Base-by-base conservation (phyloP, 2,888 invertebrate species). In the Acanthosoma haemorrhoidale region DNA sequence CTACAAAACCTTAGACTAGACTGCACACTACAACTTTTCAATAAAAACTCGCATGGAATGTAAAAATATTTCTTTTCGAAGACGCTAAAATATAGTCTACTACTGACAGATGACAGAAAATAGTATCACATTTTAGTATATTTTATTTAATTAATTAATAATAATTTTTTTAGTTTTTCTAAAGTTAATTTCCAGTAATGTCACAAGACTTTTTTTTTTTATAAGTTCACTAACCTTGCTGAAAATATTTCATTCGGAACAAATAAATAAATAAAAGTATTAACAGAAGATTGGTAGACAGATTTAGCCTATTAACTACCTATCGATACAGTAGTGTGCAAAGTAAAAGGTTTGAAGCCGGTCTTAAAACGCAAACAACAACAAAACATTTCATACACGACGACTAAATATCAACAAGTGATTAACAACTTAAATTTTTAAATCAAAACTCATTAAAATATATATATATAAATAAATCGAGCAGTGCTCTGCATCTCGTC, bases 311-410 rank as follows among this genome's bases (percentile, higher is more conserved):
- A n/a, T n/a, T n/a, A n/a, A n/a, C n/a, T n/a, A n/a, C n/a, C n/a
- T n/a, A n/a, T n/a, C n/a, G n/a, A 51, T 51, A 51, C n/a, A 41
- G 64, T 64, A 64, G 64, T 64, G 64, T 64, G 64, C 64, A 64
- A 64, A 64, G 38, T 21, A 64, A 41, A 64, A 64, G 64, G 64
- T 64, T 64, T 29, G 64, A 64, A 64, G 64, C 64, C 15, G 8
- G 13, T 5, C 39, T 64, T 21, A 6, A 64, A 64, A n/a, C n/a
- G n/a, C 63, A 41, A 63, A 63, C 15, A 64, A 64, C 41, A 57
- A 57, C 25, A 57, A 21, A 57, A 57, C 16, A 57, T 11, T 8
- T 41, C 29, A 64, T 4, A 64, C 29, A 64, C 39, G 25, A 64
- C 39, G 25, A 39, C 39, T 39, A n/a, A 16, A 25, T 39, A 41